Evolutionary conservation across 2,888 invertebrate species (phyloP).

Genomic region (Plebejus melissa): DNA sequence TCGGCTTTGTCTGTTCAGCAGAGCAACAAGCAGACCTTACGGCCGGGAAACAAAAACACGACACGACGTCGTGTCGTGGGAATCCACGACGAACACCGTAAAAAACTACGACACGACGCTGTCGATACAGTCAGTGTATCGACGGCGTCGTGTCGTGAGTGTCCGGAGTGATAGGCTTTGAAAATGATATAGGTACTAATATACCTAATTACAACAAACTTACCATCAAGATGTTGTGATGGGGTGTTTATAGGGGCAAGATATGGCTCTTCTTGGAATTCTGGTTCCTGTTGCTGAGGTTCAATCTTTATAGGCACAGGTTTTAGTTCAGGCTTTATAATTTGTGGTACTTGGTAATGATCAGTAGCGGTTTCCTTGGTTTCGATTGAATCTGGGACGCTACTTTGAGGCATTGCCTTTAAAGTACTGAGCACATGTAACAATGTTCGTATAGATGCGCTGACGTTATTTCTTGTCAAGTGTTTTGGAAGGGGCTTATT

Average conservation of each 20-base stretch:
- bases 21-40: too few species aligned
- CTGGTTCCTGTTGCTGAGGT: conserved; percentile 40
- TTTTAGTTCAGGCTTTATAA: conserved; percentile 38
- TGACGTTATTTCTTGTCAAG: conserved; percentile 87
- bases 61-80: too few species aligned
- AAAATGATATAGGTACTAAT: background rate
- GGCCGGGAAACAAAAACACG: too few species aligned
- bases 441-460: conserved; percentile 87
- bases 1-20: too few species aligned
- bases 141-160: too few species aligned
- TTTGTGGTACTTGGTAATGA: conserved; percentile 53
- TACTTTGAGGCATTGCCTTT: conserved; percentile 69
- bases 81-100: too few species aligned
- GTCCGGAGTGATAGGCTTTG: background rate
- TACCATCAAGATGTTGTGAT: conserved; percentile 70
- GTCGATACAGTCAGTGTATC: too few species aligned
- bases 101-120: too few species aligned
- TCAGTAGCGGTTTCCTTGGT: conserved; percentile 52
- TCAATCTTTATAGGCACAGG: background rate
- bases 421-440: conserved; percentile 86
- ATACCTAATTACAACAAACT: conserved; percentile 34
- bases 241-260: conserved; percentile 60
- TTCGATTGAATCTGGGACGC: conserved; percentile 42
- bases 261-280: conserved; percentile 58
- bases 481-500: conserved; percentile 87